phyloP scores from a whole-genome alignment of 2,888 invertebrate genomes.

The Drosophila maculinotata region DNA sequence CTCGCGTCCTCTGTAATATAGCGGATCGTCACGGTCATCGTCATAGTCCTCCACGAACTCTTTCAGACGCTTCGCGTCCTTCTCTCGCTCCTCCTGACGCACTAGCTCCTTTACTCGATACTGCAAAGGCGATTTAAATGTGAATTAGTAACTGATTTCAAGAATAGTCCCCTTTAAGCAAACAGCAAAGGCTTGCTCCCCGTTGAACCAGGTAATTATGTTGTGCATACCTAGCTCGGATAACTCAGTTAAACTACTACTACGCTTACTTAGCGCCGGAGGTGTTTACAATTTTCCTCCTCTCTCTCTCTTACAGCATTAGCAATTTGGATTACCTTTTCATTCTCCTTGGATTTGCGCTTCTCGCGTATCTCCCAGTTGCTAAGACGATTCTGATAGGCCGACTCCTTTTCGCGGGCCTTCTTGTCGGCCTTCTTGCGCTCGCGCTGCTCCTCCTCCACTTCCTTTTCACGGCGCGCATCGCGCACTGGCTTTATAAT shows the following conservation, averaged over 20 bases:
- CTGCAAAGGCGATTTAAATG: conserved; percentile 35
- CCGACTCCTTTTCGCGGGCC: conserved; percentile 96
- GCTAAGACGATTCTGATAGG: conserved; percentile 94
- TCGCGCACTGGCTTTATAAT: conserved; percentile 87
- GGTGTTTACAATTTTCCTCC: no score
- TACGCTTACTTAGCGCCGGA: no score
- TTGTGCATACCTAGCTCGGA: no score
- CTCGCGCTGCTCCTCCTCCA: conserved; percentile 96
- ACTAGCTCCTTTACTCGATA: conserved; percentile 93
- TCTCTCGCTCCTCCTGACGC: conserved; percentile 93
- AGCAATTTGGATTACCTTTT: no score
- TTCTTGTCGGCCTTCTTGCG: conserved; percentile 95
- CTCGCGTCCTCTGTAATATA: conserved; percentile 95
- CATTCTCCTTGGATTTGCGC: conserved; percentile 95
- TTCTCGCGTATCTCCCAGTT: conserved; percentile 96
- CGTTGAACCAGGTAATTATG: no score
- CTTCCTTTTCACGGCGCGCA: conserved; percentile 91
- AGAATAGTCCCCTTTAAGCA: no score
- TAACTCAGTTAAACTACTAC: no score
- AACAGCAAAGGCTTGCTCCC: no score
- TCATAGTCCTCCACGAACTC: conserved; percentile 99
- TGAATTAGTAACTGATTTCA: not conserved
- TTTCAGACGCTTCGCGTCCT: conserved; percentile 96
- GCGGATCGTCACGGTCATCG: conserved; percentile 98
- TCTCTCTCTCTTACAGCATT: no score